Percentiles rank a stretch among this genome's conserved stretches.
Conservation (phyloP, 2,113 vertebrate species). For the Callipepla squamata region DNA sequence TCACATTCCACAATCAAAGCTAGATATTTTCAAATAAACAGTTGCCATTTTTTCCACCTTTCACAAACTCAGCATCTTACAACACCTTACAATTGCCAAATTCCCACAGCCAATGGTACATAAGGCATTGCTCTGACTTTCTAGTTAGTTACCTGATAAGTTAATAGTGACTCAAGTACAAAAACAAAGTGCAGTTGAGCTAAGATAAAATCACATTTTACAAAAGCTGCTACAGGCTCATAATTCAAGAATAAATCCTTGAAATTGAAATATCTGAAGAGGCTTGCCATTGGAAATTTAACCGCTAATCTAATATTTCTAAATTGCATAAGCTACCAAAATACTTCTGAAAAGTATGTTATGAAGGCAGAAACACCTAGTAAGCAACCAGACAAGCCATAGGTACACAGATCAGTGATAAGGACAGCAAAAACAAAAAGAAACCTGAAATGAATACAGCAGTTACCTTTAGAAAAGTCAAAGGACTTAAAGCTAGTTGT, state of each 20-base stretch:
- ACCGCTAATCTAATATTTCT: background rate
- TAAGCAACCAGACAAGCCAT: background rate
- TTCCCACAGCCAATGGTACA: background rate
- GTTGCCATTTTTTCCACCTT: background rate
- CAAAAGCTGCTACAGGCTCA: background rate
- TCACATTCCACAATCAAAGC: background rate
- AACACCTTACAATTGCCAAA: background rate
- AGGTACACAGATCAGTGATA: background rate
- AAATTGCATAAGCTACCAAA: background rate
- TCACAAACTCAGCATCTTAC: background rate
- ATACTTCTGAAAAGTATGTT: background rate
- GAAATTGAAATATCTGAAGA: background rate
- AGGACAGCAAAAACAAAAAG: background rate
- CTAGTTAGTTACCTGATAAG: rapidly evolving
- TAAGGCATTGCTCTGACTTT: background rate
- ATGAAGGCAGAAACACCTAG: background rate
- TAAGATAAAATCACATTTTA: background rate
- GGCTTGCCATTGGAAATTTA: background rate
- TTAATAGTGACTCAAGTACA: background rate
- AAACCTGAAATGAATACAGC: rapidly evolving
- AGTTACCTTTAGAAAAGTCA: background rate
- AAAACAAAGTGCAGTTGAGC: background rate
- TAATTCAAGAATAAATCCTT: background rate
- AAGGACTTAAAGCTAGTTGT: background rate
- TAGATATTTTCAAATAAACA: background rate